Percentiles rank a stretch among this genome's conserved stretches.
phyloP scores from a whole-genome alignment of 2,113 vertebrate genomes.

The Azemiops feae region DNA sequence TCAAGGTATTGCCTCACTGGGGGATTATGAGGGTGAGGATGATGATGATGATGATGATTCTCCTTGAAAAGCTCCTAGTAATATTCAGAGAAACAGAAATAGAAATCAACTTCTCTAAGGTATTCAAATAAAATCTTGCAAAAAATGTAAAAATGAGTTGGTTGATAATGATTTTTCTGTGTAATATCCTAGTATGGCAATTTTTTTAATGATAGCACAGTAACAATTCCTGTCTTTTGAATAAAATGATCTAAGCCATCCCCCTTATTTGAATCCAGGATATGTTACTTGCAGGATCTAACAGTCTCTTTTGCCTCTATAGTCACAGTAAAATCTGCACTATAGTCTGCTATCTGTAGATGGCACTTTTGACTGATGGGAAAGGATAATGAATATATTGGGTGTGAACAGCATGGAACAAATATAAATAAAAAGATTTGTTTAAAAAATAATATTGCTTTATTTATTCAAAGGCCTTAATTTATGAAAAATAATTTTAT shows the following conservation, averaged over 20 bases:
- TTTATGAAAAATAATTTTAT: not conserved
- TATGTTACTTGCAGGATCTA: not conserved
- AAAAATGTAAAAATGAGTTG: not conserved
- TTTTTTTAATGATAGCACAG: not conserved
- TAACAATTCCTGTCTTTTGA: not conserved
- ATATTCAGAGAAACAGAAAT: not conserved
- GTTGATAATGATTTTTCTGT: not conserved
- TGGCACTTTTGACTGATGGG: conserved; percentile 14
- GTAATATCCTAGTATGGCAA: not conserved
- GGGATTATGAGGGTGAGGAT: not conserved
- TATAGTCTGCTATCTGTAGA: not conserved
- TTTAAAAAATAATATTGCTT: not conserved
- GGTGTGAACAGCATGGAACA: not conserved
- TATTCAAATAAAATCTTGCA: not conserved
- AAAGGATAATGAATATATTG: not conserved
- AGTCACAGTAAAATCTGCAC: not conserved
- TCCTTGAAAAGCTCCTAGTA: not conserved
- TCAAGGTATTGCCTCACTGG: too few relatives aligned
- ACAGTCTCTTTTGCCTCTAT: conserved; percentile 1
- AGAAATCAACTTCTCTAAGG: not conserved
- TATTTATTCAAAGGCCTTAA: not conserved
- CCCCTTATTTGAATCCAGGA: not conserved
- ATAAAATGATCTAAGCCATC: not conserved
- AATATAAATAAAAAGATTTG: not conserved
- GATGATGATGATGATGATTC: not conserved